phyloP scores from a whole-genome alignment of 1,140 invertebrate genomes.

The Scylla paramamosain region DNA sequence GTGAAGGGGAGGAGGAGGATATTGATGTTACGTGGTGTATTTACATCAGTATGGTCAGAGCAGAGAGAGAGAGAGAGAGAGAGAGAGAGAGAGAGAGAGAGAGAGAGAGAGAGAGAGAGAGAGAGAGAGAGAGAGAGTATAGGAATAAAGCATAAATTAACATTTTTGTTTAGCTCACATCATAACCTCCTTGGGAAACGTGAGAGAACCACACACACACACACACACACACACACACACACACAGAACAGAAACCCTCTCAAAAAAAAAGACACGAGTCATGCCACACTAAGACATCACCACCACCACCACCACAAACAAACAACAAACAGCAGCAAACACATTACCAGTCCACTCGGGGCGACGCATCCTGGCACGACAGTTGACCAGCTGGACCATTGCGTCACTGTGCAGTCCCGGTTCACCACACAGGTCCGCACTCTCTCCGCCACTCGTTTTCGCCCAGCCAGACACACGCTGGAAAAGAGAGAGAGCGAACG shows the following conservation, averaged over 20 bases:
- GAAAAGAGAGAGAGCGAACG: not conserved
- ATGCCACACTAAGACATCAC: too few species aligned
- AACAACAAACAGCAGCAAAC: too few species aligned
- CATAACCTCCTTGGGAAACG: too few species aligned
- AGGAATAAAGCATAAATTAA: not conserved
- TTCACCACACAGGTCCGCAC: constrained; percentile 58
- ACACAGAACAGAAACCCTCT: too few species aligned
- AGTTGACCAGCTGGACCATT: constrained; percentile 66
- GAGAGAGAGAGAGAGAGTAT: not conserved
- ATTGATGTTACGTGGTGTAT: too few species aligned
- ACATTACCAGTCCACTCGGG: constrained; percentile 66
- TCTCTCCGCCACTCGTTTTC: constrained; percentile 33
- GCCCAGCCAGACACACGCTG: constrained; percentile 48
- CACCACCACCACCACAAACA: too few species aligned
- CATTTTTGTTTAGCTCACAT: too few species aligned
- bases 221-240: too few species aligned
- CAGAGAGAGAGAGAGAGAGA: constrained; percentile 30
- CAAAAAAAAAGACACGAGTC: too few species aligned
- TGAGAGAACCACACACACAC: too few species aligned
- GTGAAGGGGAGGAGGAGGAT: too few species aligned
- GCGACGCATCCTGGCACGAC: constrained; percentile 66
- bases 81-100: constrained; percentile 1
- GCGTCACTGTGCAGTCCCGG: constrained; percentile 55
- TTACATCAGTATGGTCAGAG: not conserved
- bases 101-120: not conserved